Percentiles rank a stretch among this genome's conserved stretches.
Evolutionary conservation across 1,140 invertebrate genomes (phyloP).

Genomic region (Chironomus striatipennis): DNA sequence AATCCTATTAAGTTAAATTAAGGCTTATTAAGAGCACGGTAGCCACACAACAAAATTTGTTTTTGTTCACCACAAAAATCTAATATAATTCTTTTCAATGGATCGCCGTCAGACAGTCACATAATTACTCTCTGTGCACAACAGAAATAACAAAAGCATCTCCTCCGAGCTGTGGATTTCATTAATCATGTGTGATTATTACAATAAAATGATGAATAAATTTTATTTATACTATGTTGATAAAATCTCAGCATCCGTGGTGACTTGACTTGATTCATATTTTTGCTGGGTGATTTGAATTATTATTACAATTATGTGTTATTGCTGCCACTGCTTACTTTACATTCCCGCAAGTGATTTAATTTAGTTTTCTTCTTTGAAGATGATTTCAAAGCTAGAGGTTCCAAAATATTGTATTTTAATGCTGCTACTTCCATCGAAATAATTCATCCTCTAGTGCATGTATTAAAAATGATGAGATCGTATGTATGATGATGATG

Average conservation of each 20-base stretch:
- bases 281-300: neutral
- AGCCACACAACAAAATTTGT: neutral
- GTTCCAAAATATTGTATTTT: too few relatives aligned
- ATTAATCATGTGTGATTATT: constrained; percentile 4
- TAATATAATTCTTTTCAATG: neutral
- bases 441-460: too few relatives aligned
- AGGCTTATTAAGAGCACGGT: constrained; percentile 11
- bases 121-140: neutral
- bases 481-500: too few relatives aligned
- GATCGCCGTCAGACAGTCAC: constrained; percentile 10
- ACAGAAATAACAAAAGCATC: neutral
- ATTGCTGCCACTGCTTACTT: neutral
- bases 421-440: too few relatives aligned
- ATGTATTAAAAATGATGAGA: too few relatives aligned
- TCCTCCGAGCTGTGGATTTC: neutral
- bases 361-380: neutral
- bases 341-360: neutral
- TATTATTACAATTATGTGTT: neutral
- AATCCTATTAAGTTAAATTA: constrained; percentile 15
- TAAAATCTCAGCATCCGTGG: neutral
- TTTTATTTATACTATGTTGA: neutral
- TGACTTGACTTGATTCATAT: neutral
- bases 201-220: constrained; percentile 15
- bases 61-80: neutral
- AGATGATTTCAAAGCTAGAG: too few relatives aligned